Conservation (phyloP, 2,797 vertebrate species). For the Premnoplex brunnescens region DNA sequence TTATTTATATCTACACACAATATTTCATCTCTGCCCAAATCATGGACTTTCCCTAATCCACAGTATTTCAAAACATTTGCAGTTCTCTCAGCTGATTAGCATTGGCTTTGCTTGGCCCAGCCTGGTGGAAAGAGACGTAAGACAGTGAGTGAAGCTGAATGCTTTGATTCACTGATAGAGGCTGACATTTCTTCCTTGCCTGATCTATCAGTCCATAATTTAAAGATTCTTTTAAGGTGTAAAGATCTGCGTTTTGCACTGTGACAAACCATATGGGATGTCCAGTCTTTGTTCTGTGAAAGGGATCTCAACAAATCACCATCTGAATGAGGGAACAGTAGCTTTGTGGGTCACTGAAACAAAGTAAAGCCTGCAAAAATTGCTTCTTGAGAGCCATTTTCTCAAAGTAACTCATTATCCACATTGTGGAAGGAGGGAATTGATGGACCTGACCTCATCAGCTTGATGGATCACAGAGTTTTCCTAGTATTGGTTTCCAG, state of each 20-base stretch:
- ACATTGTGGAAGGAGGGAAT: background rate
- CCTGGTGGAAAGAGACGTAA: slow-evolving; percentile 35
- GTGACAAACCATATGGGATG: background rate
- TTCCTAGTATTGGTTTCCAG: background rate
- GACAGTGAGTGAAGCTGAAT: slow-evolving; percentile 57
- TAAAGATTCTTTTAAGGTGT: background rate
- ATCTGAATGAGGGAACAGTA: background rate
- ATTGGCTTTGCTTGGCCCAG: slow-evolving; percentile 67
- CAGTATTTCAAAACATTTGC: slow-evolving; percentile 74
- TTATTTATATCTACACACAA: slow-evolving; percentile 81
- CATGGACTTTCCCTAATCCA: slow-evolving; percentile 61
- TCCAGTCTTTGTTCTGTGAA: background rate
- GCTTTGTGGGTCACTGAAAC: background rate
- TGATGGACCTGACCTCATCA: background rate
- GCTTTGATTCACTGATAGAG: slow-evolving; percentile 61
- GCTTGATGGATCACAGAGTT: background rate
- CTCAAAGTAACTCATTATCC: background rate
- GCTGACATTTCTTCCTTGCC: slow-evolving; percentile 3
- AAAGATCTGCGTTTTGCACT: background rate
- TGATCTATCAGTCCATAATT: background rate
- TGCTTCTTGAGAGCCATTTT: background rate
- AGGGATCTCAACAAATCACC: background rate
- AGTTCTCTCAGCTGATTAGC: slow-evolving; percentile 51
- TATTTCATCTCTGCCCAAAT: slow-evolving; percentile 75
- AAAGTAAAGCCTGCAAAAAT: background rate